Evolutionary conservation across 2,888 invertebrate genomes (phyloP), one percentile per base, ranked within the genome.

Genomic region (Callinectes sapidus): DNA sequence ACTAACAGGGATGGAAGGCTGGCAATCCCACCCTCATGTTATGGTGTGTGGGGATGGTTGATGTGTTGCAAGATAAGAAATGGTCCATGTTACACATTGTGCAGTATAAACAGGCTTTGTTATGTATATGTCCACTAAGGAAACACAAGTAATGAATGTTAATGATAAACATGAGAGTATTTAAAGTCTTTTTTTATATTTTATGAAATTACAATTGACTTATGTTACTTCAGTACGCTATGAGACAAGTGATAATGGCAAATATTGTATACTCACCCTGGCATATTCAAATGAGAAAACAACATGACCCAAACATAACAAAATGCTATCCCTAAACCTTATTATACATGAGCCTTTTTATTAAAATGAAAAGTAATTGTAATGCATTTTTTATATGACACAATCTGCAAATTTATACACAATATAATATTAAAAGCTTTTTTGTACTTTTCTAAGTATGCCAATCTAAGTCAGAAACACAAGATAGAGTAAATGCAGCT

Each of bases 201-300:
- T 93, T 91, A 32, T 90, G 35, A 87, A 89, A 90, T 93, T 91
- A 93, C 86, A 93, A 77, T 89, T 93, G 87, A 91, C 93, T 90
- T 93, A 93, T 89, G 91, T 91, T 93, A 93, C 91, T 90, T 90
- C 87, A 90, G 66, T 93, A 93, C 86, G 93, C 93, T 93, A 91
- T 91, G 85, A 85, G 86, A 89, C 77, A 81, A 90, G 91, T 93
- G 91, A 93, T 87, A 85, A 91, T 93, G 90, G 93, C 91, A 90
- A 91, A 93, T 93, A 93, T 91, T 55, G 87, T 93, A 89, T 90
- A 93, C 93, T 91, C 93, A 89, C 91, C 61, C 90, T 93, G 93
- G 87, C 89, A 91, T 91, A 93, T 89, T 89, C 88, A 86, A 89
- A 91, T 90, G 90, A 92, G 85, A 90, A 90, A 92, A 93, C 87